Base-by-base conservation (phyloP, 2,113 vertebrate species). In the Oxyruncus cristatus region DNA sequence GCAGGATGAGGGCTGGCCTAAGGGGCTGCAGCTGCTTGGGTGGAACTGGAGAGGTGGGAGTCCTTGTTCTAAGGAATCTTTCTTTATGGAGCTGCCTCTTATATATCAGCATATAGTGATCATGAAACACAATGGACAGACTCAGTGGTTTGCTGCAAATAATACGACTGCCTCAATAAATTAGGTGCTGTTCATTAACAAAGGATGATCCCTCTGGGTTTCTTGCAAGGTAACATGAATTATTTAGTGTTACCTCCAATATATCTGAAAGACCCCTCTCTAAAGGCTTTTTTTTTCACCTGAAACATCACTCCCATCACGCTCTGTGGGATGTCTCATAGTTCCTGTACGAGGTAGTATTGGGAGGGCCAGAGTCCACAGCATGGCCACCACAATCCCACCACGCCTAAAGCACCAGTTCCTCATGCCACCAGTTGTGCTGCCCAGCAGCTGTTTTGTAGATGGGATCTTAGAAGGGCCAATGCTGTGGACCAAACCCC, bases 331-430 rank as follows among this genome's bases (percentile, higher is more conserved):
- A 9, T 41, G 14, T 41, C 59, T 79, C 49, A 12, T 2, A 33
- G 46, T 6, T 33, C 56, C 23, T 13, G 9, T 67, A 32, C 46
- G 20, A 47, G 7, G 16, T 1, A 3, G 19, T 63, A 71, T 21
- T 1, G 2, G 22, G 32, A 79, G 11, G 7, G 6, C 46, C 30
- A 73, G 53, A 30, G 22, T 14, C 56, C 63, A 50, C 63, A 53
- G 9, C 62, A n/a, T 0, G 0, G 21, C 35, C 35, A 50, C 41
- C 39, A 55, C 35, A 1, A 0, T 21, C 50, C 37, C 4, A 3
- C 37, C 15, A 58, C 21, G 26, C 8, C 21, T 2, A 67, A 47
- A 58, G 2, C 47, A 33, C 18, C 19, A 12, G 44, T 1, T 28
- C 50, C 68, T 39, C 0, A 0, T 28, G 16, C 9, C 58, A 76